A percentile compares a stretch with the other conserved stretches of the same genome.
phyloP scores from a whole-genome alignment of 2,888 invertebrate species.

The Agrotis ipsilon region DNA sequence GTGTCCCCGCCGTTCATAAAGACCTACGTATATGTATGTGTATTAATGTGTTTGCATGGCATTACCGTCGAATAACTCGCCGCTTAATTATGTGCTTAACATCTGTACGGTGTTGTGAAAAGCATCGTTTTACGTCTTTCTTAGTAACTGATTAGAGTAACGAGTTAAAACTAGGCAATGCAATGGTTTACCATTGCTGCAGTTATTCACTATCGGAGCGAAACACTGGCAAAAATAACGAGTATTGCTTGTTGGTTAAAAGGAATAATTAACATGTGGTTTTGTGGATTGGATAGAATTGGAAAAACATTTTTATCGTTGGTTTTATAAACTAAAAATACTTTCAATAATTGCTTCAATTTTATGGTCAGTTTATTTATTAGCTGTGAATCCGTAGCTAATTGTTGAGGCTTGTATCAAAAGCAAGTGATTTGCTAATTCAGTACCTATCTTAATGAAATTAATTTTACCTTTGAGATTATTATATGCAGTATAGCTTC shows the following conservation, averaged over 20 bases:
- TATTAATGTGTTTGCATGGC: slow-evolving; percentile 56
- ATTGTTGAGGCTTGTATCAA: background rate
- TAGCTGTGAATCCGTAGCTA: background rate
- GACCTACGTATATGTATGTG: slow-evolving; percentile 41
- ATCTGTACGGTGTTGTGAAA: slow-evolving; percentile 45
- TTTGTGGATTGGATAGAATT: background rate
- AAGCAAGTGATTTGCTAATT: too few relatives aligned
- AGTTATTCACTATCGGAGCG: background rate
- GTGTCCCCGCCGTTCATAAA: slow-evolving; percentile 68
- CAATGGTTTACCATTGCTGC: background rate
- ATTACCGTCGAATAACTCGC: slow-evolving; percentile 55
- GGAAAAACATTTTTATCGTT: too few relatives aligned
- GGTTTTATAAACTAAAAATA: too few relatives aligned
- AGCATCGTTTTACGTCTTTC: slow-evolving; percentile 33
- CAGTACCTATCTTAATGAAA: too few relatives aligned
- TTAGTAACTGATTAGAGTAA: slow-evolving; percentile 25
- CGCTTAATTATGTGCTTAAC: slow-evolving; percentile 57
- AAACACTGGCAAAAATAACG: background rate
- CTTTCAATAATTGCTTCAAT: background rate
- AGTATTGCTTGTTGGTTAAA: background rate
- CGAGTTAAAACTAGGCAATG: slow-evolving; percentile 9
- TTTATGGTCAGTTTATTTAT: background rate
- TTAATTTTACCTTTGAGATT: too few relatives aligned
- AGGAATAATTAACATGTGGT: background rate
- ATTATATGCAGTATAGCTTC: too few relatives aligned